A percentile compares a stretch with the other conserved stretches of the same genome.
Evolutionary conservation across 2,113 vertebrate genomes (phyloP).

Genomic region (Ascaphus truei): DNA sequence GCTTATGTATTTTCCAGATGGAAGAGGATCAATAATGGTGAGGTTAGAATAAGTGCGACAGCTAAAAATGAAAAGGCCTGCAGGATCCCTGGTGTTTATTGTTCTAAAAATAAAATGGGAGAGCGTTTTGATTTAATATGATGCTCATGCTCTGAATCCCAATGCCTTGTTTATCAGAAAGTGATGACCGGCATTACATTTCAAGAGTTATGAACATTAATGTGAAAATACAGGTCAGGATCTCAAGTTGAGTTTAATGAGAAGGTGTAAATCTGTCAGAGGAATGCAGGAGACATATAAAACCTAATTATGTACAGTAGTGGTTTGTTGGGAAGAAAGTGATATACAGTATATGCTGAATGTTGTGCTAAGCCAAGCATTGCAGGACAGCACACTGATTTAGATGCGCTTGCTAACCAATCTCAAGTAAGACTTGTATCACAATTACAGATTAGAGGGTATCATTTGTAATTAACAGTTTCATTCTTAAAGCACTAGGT

Average conservation of each 20-base stretch:
- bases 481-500: neutral
- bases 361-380: conserved; percentile 28
- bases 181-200: conserved; percentile 23
- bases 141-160: conserved; percentile 24
- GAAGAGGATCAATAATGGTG: neutral
- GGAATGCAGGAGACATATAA: conserved; percentile 30
- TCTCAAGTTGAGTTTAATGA: conserved; percentile 35
- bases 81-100: neutral
- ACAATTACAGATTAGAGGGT: conserved; percentile 13
- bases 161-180: conserved; percentile 31
- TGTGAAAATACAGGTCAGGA: conserved; percentile 30
- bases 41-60: neutral
- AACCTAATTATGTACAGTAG: conserved; percentile 33
- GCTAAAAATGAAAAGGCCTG: neutral
- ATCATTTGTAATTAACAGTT: neutral
- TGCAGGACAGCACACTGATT: conserved; percentile 7
- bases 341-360: conserved; percentile 33
- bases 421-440: conserved; percentile 3
- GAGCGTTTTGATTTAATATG: conserved; percentile 17
- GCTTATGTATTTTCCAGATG: neutral
- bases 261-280: conserved; percentile 35
- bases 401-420: conserved; percentile 13
- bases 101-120: conserved; percentile 15
- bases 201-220: conserved; percentile 33
- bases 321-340: conserved; percentile 18